A percentile compares a stretch with the other conserved stretches of the same genome.
phyloP scores from a whole-genome alignment of 2,888 invertebrate genomes.

The Chalcis sispes region DNA sequence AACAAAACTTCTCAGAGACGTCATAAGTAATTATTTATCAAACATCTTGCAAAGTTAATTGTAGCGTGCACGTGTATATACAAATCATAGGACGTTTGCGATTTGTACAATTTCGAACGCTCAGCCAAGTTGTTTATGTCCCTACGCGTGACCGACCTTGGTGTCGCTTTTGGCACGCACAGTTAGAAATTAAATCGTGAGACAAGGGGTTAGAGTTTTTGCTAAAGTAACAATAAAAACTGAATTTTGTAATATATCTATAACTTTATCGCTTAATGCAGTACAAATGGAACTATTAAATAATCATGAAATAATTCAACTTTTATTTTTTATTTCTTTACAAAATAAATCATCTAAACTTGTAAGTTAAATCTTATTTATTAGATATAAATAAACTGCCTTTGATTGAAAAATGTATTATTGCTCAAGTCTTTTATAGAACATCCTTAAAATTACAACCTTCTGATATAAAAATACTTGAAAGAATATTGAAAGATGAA shows the following conservation, averaged over 20 bases:
- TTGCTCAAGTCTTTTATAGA: slow-evolving; percentile 57
- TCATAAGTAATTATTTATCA: too few relatives aligned
- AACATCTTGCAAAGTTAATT: too few relatives aligned
- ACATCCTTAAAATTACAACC: slow-evolving; percentile 47
- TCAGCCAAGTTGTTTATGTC: too few relatives aligned
- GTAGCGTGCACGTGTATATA: too few relatives aligned
- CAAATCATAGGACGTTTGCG: too few relatives aligned
- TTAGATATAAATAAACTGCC: slow-evolving; percentile 54
- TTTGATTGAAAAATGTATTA: slow-evolving; percentile 57
- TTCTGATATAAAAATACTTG: slow-evolving; percentile 26
- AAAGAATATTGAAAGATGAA: slow-evolving; percentile 60
- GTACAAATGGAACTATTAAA: slow-evolving; percentile 31
- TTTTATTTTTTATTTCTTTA: slow-evolving; percentile 57
- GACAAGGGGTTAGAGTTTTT: too few relatives aligned
- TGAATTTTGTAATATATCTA: slow-evolving; percentile 50
- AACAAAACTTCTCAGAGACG: too few relatives aligned
- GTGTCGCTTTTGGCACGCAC: too few relatives aligned
- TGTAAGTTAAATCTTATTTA: slow-evolving; percentile 52
- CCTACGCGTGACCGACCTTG: too few relatives aligned
- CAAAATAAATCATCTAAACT: slow-evolving; percentile 40
- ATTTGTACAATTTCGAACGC: too few relatives aligned
- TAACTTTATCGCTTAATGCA: slow-evolving; percentile 44
- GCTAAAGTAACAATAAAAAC: slow-evolving; percentile 30
- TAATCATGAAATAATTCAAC: slow-evolving; percentile 51
- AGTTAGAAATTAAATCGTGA: too few relatives aligned